Base-by-base conservation (phyloP, 2,797 vertebrate genomes). In the Sebastes nivosus region DNA sequence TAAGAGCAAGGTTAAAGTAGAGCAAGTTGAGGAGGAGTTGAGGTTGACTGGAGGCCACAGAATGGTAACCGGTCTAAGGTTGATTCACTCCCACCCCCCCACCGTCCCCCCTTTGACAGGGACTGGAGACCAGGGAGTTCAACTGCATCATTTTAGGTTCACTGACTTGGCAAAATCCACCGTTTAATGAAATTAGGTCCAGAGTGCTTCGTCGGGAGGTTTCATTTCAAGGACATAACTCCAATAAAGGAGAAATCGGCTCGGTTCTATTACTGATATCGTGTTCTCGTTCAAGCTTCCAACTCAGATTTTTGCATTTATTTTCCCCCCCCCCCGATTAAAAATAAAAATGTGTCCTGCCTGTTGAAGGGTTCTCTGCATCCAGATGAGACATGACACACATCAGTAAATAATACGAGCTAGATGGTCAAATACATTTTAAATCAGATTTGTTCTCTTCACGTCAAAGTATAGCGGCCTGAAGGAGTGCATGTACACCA, bases 121-220 rank as follows among this genome's bases (percentile, higher is more conserved):
- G 72, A 78, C 81, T 8, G 76, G 80, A 92, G 89, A 85, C 80
- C 86, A 70, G 67, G 71, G 80, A 92, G 92, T 93, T 95, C 91
- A 93, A 87, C 84, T 72, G 83, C 85, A 88, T 94, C 87, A 79
- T 87, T 93, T 92, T 89, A 89, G 92, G 92, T 89, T 93, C 92
- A 92, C 91, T 81, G 94, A 93, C 89, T 92, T 88, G 87, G 92
- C 92, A 92, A 94, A 94, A 93, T 75, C 68, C 27, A 69, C 52
- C 79, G 16, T 94, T 93, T 95, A 94, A 94, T 93, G 81, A 88
- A 91, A 92, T 93, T 86, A 93, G 88, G 87, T 87, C 61, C 80
- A 61, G 79, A 85, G 83, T 76, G 89, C 81, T 85, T 89, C 8
- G 77, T 82, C 54, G 52, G 75, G 73, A 86, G 82, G 75, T 76